phyloP scores from a whole-genome alignment of 2,113 vertebrate genomes.

The Cyphomyrus discorhynchus region DNA sequence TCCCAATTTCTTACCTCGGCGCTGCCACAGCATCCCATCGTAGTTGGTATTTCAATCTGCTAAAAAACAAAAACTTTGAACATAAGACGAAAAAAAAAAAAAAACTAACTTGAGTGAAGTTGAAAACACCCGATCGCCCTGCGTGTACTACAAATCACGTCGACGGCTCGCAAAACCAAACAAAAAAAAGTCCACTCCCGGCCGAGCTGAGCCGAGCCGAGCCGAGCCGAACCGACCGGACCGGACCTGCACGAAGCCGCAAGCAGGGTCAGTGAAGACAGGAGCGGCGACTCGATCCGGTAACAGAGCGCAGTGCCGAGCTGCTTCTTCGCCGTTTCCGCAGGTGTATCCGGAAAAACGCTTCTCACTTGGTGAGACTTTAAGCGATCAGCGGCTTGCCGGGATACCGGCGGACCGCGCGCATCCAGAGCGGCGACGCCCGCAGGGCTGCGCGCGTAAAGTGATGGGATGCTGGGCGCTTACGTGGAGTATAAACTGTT shows the following conservation, averaged over 20 bases:
- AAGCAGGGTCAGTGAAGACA: not conserved
- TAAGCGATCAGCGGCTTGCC: constrained; percentile 18
- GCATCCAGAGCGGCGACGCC: constrained; percentile 19
- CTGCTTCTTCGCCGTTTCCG: constrained; percentile 62
- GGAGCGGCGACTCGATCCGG: constrained; percentile 44
- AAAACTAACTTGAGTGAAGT: constrained; percentile 45
- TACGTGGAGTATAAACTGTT: not conserved
- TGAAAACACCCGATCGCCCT: constrained; percentile 35
- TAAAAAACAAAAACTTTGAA: constrained; percentile 36
- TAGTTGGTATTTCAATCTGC: constrained; percentile 35
- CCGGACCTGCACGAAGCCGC: not conserved
- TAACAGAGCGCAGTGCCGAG: constrained; percentile 50
- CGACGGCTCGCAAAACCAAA: constrained; percentile 12
- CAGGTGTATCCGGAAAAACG: constrained; percentile 57
- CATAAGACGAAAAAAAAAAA: constrained; percentile 38
- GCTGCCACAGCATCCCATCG: constrained; percentile 43
- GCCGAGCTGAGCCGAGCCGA: not conserved
- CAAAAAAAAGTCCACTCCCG: not conserved
- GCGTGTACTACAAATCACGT: constrained; percentile 34
- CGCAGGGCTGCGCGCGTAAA: not conserved
- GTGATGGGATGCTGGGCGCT: rapidly evolving
- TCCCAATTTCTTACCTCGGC: constrained; percentile 29
- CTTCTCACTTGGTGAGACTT: constrained; percentile 32
- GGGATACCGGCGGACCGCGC: constrained; percentile 32
- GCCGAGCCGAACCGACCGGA: not conserved